Conservation (phyloP, 2,888 invertebrate species). For the Drosophila emarginata region DNA sequence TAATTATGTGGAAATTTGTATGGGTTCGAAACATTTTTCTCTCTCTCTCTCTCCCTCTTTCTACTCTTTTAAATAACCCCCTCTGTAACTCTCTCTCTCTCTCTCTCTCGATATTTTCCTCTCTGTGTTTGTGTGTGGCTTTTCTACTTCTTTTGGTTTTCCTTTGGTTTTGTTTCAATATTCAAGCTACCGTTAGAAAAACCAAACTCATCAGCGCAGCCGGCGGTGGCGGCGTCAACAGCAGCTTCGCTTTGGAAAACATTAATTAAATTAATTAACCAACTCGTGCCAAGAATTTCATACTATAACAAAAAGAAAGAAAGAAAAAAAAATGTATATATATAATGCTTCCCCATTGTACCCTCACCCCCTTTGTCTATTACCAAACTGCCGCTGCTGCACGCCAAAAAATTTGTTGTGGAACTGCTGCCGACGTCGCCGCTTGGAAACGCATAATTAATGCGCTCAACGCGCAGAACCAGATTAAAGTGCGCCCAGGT, state of each 20-base stretch:
- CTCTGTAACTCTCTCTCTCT: background rate
- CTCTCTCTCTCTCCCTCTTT: background rate
- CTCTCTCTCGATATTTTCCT: background rate
- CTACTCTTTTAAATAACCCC: background rate
- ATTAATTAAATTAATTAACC: conserved; percentile 75
- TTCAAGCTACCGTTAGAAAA: conserved; percentile 67
- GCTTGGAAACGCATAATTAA: conserved; percentile 75
- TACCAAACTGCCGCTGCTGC: background rate
- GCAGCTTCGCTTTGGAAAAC: conserved; percentile 68
- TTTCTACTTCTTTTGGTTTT: conserved; percentile 33
- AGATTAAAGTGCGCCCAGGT: conserved; percentile 62
- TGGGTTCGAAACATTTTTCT: conserved; percentile 4
- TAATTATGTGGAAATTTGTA: conserved; percentile 44
- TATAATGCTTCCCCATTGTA: background rate
- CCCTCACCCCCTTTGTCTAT: background rate
- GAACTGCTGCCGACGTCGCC: conserved; percentile 6
- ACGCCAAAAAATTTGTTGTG: conserved; percentile 17
- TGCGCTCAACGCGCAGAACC: conserved; percentile 76
- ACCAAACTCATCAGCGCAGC: conserved; percentile 26
- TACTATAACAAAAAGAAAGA: conserved; percentile 32
- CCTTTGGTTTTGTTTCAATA: conserved; percentile 46
- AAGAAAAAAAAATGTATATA: conserved; percentile 4
- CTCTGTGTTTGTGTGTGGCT: conserved; percentile 21
- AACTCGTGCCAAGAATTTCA: conserved; percentile 74
- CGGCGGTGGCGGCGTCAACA: conserved; percentile 32